phyloP scores from a whole-genome alignment of 2,113 vertebrate genomes.

The Cariama cristata region DNA sequence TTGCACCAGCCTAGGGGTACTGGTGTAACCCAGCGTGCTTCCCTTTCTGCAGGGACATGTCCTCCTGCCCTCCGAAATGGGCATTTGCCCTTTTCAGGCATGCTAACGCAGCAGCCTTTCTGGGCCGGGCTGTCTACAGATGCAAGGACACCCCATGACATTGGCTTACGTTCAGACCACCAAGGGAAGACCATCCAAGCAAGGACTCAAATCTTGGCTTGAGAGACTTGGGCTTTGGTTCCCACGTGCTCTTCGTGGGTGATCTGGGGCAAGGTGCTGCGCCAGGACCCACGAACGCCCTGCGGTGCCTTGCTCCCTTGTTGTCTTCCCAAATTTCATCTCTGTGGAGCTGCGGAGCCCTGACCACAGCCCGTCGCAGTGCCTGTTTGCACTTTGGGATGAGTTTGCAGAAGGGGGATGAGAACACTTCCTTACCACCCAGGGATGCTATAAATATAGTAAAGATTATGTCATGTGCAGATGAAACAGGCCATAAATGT shows the following conservation, averaged over 20 bases:
- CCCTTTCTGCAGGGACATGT: not conserved
- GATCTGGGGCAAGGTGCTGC: not conserved
- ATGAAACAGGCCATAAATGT: not conserved
- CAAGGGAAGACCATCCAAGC: rapidly evolving
- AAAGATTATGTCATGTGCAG: not conserved
- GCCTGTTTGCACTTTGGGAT: not conserved
- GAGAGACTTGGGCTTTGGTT: not conserved
- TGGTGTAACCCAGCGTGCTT: not conserved
- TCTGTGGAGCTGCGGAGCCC: not conserved
- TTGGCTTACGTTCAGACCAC: not conserved
- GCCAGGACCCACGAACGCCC: rapidly evolving
- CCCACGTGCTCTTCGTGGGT: rapidly evolving
- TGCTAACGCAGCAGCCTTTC: rapidly evolving
- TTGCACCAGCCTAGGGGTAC: not conserved
- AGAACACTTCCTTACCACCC: not conserved
- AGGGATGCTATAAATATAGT: not conserved
- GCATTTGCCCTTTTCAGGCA: not conserved
- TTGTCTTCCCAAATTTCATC: not conserved
- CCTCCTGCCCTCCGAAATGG: not conserved
- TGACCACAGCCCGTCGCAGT: rapidly evolving
- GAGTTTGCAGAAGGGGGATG: not conserved
- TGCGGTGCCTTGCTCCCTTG: not conserved
- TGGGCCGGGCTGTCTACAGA: rapidly evolving
- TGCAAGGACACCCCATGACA: rapidly evolving
- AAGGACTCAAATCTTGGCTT: not conserved